Conservation (phyloP, 2,888 invertebrate genomes). For the Myathropa florea region DNA sequence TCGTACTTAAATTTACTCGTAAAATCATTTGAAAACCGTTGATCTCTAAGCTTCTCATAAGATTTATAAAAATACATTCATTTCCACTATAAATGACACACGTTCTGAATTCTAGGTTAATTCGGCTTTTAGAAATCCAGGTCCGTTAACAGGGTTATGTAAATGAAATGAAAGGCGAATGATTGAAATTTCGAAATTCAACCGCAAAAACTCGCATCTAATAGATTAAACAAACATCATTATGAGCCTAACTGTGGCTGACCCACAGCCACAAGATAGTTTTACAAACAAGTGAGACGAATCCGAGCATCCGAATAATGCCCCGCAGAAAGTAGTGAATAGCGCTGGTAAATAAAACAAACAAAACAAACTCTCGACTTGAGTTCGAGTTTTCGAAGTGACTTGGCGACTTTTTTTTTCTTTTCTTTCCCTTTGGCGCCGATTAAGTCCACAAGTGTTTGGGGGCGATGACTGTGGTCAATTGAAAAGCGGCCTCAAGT, state of each 20-base stretch:
- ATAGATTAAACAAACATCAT: not conserved
- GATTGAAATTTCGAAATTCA: not conserved
- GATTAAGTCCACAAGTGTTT: not conserved
- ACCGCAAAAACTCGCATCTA: slow-evolving; percentile 2
- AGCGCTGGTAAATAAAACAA: not conserved
- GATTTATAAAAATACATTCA: not conserved
- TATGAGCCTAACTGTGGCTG: not conserved
- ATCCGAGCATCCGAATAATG: not conserved
- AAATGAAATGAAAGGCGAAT: slow-evolving; percentile 1
- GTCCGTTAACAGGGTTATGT: not conserved
- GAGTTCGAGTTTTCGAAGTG: not conserved
- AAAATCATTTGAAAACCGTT: too few species aligned
- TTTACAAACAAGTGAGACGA: not conserved
- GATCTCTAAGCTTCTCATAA: too few species aligned
- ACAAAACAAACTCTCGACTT: not conserved
- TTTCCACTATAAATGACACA: not conserved
- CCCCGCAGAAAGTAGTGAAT: not conserved
- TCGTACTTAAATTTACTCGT: too few species aligned
- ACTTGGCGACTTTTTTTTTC: not conserved
- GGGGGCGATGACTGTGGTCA: not conserved
- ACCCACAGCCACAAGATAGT: not conserved
- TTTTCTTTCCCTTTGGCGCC: not conserved
- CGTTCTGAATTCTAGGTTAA: not conserved
- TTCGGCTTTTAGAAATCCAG: slow-evolving; percentile 2
- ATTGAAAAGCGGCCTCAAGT: slow-evolving; percentile 1